phyloP scores from a whole-genome alignment of 2,797 vertebrate species.

The Pagetopsis macropterus region DNA sequence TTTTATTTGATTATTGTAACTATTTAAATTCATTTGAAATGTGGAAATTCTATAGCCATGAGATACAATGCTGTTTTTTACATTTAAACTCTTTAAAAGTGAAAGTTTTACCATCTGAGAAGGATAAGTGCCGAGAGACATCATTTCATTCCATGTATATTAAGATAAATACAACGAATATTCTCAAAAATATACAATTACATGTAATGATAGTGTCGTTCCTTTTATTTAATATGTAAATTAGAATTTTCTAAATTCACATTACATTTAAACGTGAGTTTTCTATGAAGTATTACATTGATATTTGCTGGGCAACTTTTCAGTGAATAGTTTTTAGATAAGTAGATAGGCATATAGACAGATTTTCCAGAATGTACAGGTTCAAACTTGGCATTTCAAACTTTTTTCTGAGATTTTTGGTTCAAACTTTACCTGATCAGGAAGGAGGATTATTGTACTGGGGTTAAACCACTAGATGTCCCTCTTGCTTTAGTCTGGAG shows the following conservation, averaged over 20 bases:
- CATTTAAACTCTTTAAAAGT: neutral
- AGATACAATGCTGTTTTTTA: neutral
- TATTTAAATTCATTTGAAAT: neutral
- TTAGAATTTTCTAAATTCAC: no score
- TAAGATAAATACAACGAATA: no score
- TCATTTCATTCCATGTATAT: no score
- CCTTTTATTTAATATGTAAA: no score
- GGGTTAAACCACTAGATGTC: constrained; percentile 76
- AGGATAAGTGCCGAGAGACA: no score
- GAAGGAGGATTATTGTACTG: neutral
- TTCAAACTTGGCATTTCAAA: constrained; percentile 17
- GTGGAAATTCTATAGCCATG: neutral
- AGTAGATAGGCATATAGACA: neutral
- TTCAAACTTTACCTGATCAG: neutral
- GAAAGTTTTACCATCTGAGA: neutral
- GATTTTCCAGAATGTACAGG: neutral
- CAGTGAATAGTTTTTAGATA: neutral
- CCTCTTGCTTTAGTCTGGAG: constrained; percentile 71
- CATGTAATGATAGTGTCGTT: no score
- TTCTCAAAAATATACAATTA: no score
- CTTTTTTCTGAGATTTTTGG: constrained; percentile 4
- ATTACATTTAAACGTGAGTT: neutral
- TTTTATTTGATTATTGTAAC: neutral
- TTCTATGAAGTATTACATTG: neutral
- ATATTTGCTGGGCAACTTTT: constrained; percentile 3